phyloP scores from a whole-genome alignment of 2,888 invertebrate genomes.

The Drosophila austrosaltans region DNA sequence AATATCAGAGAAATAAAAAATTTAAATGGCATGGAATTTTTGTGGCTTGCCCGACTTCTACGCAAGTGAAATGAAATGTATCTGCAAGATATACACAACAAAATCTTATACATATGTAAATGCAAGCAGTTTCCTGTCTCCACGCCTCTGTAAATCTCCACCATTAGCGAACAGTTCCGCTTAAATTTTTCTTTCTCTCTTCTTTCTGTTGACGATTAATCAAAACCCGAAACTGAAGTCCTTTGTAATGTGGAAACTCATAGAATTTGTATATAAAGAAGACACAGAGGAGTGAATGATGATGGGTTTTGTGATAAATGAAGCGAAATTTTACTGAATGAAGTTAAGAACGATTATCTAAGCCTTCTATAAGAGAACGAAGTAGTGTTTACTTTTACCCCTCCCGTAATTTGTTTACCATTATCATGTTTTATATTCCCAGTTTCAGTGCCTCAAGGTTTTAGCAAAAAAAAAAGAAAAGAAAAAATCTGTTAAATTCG shows the following conservation, averaged over 20 bases:
- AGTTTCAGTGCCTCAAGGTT: constrained; percentile 3
- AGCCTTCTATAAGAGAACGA: background rate
- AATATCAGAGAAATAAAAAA: background rate
- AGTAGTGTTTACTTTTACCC: background rate
- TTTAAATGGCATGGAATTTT: constrained; percentile 43
- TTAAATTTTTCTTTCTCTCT: constrained; percentile 41
- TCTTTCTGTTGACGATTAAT: constrained; percentile 62
- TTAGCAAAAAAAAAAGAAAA: background rate
- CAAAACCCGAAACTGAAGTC: constrained; percentile 50
- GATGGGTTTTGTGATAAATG: constrained; percentile 63
- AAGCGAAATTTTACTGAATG: constrained; percentile 58
- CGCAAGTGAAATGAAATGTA: constrained; percentile 58
- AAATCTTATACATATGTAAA: constrained; percentile 3
- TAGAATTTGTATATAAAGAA: background rate
- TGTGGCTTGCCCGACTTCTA: constrained; percentile 27
- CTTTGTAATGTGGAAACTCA: constrained; percentile 4
- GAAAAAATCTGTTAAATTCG: constrained; percentile 11
- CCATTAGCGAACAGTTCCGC: constrained; percentile 50
- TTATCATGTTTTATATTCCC: background rate
- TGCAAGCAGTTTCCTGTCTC: constrained; percentile 41
- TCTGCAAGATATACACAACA: constrained; percentile 55
- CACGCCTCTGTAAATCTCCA: background rate
- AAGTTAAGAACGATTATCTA: constrained; percentile 32
- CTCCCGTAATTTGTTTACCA: background rate
- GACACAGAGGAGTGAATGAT: constrained; percentile 34